Evolutionary conservation across 2,888 invertebrate species (phyloP).

Genomic region (Rhagonycha fulva): DNA sequence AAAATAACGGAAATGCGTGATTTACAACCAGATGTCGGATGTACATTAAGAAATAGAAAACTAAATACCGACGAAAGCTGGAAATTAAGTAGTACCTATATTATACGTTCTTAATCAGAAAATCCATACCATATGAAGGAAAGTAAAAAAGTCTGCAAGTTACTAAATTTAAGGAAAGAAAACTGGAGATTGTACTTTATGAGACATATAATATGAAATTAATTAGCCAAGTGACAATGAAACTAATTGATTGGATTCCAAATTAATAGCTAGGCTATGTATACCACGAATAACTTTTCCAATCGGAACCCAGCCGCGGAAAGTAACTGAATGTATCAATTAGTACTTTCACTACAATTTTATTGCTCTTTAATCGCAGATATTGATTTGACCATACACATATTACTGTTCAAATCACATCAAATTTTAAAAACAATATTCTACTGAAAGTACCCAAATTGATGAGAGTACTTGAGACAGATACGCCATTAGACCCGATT

Average conservation of each 20-base stretch:
- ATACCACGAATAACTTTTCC: not conserved
- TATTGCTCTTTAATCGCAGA: not conserved
- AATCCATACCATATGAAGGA: not conserved
- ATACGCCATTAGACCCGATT: too few relatives aligned
- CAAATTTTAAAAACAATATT: too few relatives aligned
- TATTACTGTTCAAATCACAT: too few relatives aligned
- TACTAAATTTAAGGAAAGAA: not conserved
- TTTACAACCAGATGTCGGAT: not conserved
- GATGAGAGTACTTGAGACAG: too few relatives aligned
- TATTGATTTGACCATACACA: too few relatives aligned
- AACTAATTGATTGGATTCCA: not conserved
- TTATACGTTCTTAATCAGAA: not conserved
- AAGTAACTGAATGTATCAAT: not conserved
- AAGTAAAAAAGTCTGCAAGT: not conserved
- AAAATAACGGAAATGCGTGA: not conserved
- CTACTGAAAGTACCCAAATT: too few relatives aligned
- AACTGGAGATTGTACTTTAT: not conserved
- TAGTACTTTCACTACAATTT: not conserved
- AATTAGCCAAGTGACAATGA: not conserved
- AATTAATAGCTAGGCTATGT: not conserved
- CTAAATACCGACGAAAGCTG: not conserved
- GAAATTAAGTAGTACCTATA: not conserved
- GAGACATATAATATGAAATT: not conserved
- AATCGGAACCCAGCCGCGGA: not conserved
- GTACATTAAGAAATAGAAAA: not conserved